Evolutionary conservation across 2,797 vertebrate species (phyloP).

Genomic region (Phyllotis vaccarum): DNA sequence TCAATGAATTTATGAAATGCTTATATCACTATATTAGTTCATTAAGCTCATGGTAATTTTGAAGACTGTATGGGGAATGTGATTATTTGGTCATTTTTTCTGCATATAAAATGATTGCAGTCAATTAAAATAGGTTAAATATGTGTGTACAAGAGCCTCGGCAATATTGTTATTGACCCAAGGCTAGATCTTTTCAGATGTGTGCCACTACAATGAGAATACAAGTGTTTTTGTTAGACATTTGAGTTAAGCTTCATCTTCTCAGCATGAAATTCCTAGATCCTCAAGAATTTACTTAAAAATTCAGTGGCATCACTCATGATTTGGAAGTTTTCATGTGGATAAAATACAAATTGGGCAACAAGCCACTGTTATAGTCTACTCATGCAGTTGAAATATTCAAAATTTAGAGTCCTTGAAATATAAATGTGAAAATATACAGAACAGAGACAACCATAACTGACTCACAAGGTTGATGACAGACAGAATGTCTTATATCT

Average conservation of each 20-base stretch:
- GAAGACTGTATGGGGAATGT: background rate
- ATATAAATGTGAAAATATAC: constrained; percentile 42
- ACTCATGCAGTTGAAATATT: constrained; percentile 2
- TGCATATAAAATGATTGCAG: background rate
- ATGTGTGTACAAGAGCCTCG: background rate
- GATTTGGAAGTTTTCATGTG: constrained; percentile 29
- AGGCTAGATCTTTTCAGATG: background rate
- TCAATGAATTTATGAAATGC: constrained; percentile 4
- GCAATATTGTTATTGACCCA: background rate
- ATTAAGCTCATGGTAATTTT: constrained; percentile 1
- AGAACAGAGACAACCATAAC: background rate
- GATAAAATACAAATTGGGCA: background rate
- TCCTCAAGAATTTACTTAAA: background rate
- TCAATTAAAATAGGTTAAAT: constrained; percentile 6
- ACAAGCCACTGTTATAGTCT: constrained; percentile 20
- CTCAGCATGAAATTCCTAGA: background rate
- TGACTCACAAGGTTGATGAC: background rate
- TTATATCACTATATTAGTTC: constrained; percentile 12
- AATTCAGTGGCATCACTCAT: background rate
- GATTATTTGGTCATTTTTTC: constrained; percentile 12
- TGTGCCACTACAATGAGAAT: background rate
- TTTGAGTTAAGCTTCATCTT: background rate
- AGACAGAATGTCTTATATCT: constrained; percentile 4
- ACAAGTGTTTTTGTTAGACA: background rate
- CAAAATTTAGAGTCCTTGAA: constrained; percentile 51